Evolutionary conservation across 2,113 vertebrate species (phyloP).

Genomic region (Vulpes lagopus): DNA sequence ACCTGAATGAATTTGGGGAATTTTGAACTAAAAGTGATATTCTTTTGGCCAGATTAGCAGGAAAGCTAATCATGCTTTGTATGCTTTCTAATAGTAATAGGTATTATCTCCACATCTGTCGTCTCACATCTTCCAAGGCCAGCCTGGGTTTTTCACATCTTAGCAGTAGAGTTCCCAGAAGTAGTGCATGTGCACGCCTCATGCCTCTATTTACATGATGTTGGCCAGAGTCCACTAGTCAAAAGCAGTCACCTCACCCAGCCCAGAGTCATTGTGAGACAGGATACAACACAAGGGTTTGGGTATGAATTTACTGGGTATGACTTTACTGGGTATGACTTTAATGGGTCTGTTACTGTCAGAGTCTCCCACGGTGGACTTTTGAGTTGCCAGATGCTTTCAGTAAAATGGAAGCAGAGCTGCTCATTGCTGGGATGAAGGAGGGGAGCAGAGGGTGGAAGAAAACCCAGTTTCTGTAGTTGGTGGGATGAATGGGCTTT

Average conservation of each 20-base stretch:
- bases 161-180: not conserved
- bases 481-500: not conserved
- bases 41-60: not conserved
- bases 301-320: not conserved
- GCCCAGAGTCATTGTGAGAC: not conserved
- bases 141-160: not conserved
- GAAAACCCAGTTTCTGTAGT: conserved; percentile 26
- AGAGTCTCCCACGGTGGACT: not conserved
- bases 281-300: not conserved
- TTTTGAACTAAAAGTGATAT: conserved; percentile 47
- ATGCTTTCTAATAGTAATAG: conserved; percentile 20
- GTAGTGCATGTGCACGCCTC: not conserved
- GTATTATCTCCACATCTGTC: not conserved
- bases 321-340: conserved; percentile 8
- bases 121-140: not conserved
- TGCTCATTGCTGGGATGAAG: not conserved
- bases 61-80: not conserved
- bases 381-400: conserved; percentile 41
- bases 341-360: not conserved
- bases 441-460: not conserved
- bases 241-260: not conserved
- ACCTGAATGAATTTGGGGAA: conserved; percentile 48
- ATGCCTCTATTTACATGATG: not conserved
- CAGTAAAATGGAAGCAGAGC: not conserved
- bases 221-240: not conserved